Base-by-base conservation (phyloP, 2,888 invertebrate genomes). In the Caenorhabditis virilis region DNA sequence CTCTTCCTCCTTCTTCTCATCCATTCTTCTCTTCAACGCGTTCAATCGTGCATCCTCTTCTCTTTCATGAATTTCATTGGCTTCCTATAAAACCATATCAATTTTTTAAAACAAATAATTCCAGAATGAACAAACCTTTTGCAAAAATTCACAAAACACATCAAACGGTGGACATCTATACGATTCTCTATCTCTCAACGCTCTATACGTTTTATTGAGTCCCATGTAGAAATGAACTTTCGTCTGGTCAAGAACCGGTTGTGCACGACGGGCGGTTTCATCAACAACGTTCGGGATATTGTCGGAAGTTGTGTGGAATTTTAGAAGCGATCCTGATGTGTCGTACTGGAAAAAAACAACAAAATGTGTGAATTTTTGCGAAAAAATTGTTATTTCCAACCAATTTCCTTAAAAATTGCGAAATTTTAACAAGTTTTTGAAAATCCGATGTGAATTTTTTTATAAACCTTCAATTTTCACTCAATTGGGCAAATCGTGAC, bases 141-240 rank as follows among this genome's bases (percentile, higher is more conserved):
- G 56, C 35, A 65, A 26, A 36, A 60, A 52, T n/a, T 56, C 52
- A 36, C 52, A 52, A 15, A 56, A 65, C 6, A 30, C 15, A 13
- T 60, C 50, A 13, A 60, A 60, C 30, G 60, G 65, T 26, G 65
- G 65, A 7, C 56, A 33, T 13, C 47, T 23, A 35, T 55, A 64
- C 22, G 23, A 15, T n/a, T 58, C 57, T 26, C 42, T 42, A 54
- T 72, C 72, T 16, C 48, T 49, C 18, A 72, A 45, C 7, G 54
- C 45, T 20, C 52, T 42, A 30, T 72, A 72, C 1, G 53, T 61
- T 9, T 69, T 62, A 43, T 72, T 72, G 58, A 72, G 69, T 43
- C 72, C 72, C 65, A 66, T 51, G 39, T 57, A 68, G 27, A 39
- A 69, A 39, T 46, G 36, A 7, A 72, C 27, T 43, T 55, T 57